Conservation (phyloP, 2,797 vertebrate species). For the Tolypeutes matacus region DNA sequence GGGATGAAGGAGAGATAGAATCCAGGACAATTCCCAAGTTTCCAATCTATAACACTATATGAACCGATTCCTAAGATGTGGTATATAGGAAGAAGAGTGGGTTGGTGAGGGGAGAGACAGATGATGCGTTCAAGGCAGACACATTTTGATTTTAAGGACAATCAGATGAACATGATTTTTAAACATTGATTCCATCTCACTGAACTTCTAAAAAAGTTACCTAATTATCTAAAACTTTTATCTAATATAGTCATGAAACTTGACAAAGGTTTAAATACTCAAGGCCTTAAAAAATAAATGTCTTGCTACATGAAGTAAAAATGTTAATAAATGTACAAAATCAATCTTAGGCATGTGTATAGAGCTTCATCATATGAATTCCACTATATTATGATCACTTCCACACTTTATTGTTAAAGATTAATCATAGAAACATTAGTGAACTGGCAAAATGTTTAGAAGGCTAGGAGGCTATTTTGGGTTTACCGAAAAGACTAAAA, state of each 20-base stretch:
- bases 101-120: not conserved
- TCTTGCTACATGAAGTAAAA: slow-evolving; percentile 24
- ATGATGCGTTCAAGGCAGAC: not conserved
- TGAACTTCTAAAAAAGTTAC: slow-evolving; percentile 14
- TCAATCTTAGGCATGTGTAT: not conserved
- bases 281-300: not conserved
- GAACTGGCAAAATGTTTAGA: slow-evolving; percentile 14
- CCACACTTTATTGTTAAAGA: not conserved
- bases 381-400: not conserved
- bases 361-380: not conserved
- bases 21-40: not conserved
- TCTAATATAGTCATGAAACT: not conserved
- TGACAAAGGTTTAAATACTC: slow-evolving; percentile 36
- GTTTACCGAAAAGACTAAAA: slow-evolving; percentile 40
- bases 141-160: slow-evolving; percentile 55
- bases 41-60: not conserved
- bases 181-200: slow-evolving; percentile 19
- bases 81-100: not conserved
- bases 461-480: not conserved
- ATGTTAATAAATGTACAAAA: not conserved
- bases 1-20: not conserved
- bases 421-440: slow-evolving; percentile 52
- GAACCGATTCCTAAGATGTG: not conserved
- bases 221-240: not conserved
- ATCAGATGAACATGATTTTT: slow-evolving; percentile 16